Evolutionary conservation across 2,888 invertebrate genomes (phyloP).

Genomic region (Temnothorax ravouxi): DNA sequence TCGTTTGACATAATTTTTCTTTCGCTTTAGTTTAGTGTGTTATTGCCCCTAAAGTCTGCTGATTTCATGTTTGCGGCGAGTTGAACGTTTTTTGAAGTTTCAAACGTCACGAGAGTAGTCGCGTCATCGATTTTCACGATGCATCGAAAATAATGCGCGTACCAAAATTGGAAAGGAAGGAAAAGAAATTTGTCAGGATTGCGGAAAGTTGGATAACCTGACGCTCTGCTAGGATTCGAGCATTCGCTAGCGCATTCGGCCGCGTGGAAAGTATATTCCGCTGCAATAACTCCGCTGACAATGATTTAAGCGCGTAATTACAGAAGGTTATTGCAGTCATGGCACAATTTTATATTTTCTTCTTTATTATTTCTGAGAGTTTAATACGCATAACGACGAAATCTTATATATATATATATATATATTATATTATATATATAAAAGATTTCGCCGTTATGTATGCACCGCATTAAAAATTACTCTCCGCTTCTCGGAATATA

Average conservation of each 20-base stretch:
- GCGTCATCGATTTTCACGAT: slow-evolving; percentile 32
- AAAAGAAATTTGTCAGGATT: slow-evolving; percentile 56
- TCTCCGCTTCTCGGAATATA: not conserved
- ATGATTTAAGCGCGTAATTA: slow-evolving; percentile 55
- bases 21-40: not conserved
- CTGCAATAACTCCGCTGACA: slow-evolving; percentile 53
- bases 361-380: slow-evolving; percentile 13
- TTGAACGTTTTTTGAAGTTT: slow-evolving; percentile 25
- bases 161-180: not conserved
- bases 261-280: slow-evolving; percentile 47
- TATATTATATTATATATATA: not conserved
- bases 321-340: slow-evolving; percentile 45
- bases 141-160: slow-evolving; percentile 30
- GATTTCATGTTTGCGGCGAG: not conserved
- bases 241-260: slow-evolving; percentile 48
- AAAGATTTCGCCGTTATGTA: not conserved
- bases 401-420: not conserved
- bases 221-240: slow-evolving; percentile 43
- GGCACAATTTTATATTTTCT: not conserved
- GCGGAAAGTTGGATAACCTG: slow-evolving; percentile 53
- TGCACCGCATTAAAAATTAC: not conserved
- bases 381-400: slow-evolving; percentile 49
- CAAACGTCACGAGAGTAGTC: slow-evolving; percentile 15
- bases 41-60: not conserved
- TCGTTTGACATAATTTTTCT: not conserved